Evolutionary conservation across 2,888 invertebrate genomes (phyloP), one percentile per base, ranked within the genome.

Genomic region (Drosophila pseudotakahashii): DNA sequence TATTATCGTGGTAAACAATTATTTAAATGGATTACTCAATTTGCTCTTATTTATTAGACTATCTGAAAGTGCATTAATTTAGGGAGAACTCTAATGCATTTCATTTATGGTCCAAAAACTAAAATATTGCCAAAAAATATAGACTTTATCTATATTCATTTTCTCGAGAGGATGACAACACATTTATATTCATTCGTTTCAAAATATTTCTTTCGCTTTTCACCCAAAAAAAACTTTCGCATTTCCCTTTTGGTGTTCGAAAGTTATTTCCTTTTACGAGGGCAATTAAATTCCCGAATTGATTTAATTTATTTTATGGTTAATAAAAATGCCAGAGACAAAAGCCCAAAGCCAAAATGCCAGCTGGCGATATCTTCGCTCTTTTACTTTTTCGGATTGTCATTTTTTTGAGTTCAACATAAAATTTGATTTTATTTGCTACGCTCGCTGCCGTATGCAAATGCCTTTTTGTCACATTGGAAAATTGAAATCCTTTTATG

Each of bases 401-500:
- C 32, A 30, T 48, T 54, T 63, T 68, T 67, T 60, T 50, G 53
- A 63, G 64, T 71, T 67, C 77, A 60, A 73, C 72, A 81, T 81
- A 67, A 84, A 83, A 83, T 81, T 73, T 75, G 75, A 78, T 81
- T 84, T 83, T 81, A 81, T 81, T 79, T 77, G 62, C 48, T 53
- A 58, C 63, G 54, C 30, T 69, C 23, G 37, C 63, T 68, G 69
- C 53, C 57, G 78, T 74, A 84, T 83, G 86, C 86, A 83, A 85
- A 85, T 84, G 74, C 63, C 60, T 47, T 71, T 73, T 77, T 81
- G 81, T 75, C 80, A 83, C 83, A 80, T 85, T 79, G 79, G 73
- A 81, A 83, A 86, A 85, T 86, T 86, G 81, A 86, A 83, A 85
- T 85, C 84, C 84, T 85, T 82, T 85, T 85, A 85, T 84, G 86